Evolutionary conservation across 2,888 invertebrate genomes (phyloP), one percentile per base, ranked within the genome.

Genomic region (Ceramica pisi): DNA sequence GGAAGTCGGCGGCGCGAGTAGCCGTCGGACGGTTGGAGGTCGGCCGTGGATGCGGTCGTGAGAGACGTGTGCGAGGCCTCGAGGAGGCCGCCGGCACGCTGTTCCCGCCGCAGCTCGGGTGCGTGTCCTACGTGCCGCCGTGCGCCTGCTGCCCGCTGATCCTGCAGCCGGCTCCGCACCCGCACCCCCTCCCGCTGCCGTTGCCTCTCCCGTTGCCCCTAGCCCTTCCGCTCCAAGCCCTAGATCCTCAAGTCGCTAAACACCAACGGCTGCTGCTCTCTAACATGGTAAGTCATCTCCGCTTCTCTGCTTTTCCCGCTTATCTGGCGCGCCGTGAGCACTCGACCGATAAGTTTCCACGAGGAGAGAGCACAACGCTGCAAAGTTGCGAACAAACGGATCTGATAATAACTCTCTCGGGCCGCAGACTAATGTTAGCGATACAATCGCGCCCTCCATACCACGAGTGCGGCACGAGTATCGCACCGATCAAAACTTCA

Each of bases 101-200:
- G 96, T 96, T 96, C 94, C 94, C 95, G 93, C 95, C 95, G 96
- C 96, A 95, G 96, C 94, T 95, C 86, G 95, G 95, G 94, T 95
- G 96, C 93, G 96, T 95, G 94, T 93, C 95, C 92, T 95, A 96
- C 94, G 96, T 94, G 93, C 94, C 94, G 93, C 94, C 94, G 92
- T 95, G 95, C 94, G 92, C 93, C 91, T 96, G 95, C 92, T 95
- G 95, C 92, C 94, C 93, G 90, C 92, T 94, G 90, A 88, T 91
- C 93, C 93, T 95, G 94, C 96, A 94, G 93, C 94, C 90, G 91
- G 93, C 90, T 82, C 93, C 92, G 89, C 94, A 93, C 89, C 94
- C 94, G 84, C 92, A 92, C 84, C 94, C 93, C 71, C 93, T 94
- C 87, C 93, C 92, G 83, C 87, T 94, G 90, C 92, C 94, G 83